Conservation (phyloP, 2,797 vertebrate species). For the Argyrosomus regius region DNA sequence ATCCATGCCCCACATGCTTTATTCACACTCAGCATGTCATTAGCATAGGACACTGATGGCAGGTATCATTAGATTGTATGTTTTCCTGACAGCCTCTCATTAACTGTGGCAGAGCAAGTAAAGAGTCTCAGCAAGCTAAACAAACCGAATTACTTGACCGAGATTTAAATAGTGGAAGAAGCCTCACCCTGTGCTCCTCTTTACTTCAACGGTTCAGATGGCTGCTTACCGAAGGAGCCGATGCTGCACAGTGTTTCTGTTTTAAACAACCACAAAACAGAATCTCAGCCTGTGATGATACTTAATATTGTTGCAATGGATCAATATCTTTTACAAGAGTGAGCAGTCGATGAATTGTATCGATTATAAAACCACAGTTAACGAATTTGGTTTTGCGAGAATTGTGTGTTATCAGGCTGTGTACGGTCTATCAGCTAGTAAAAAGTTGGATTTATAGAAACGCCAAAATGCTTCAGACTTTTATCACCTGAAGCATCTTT, state of each 20-base stretch:
- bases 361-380: slow-evolving; percentile 46
- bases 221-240: background rate
- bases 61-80: slow-evolving; percentile 47
- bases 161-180: slow-evolving; percentile 13
- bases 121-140: slow-evolving; percentile 15
- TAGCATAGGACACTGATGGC: slow-evolving; percentile 55
- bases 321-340: slow-evolving; percentile 35
- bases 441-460: slow-evolving; percentile 45
- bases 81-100: slow-evolving; percentile 55
- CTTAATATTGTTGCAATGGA: slow-evolving; percentile 37
- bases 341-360: slow-evolving; percentile 41
- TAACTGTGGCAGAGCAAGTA: slow-evolving; percentile 21
- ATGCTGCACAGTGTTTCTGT: background rate
- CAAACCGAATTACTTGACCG: slow-evolving; percentile 30
- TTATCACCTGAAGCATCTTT: background rate
- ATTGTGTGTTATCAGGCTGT: slow-evolving; percentile 17
- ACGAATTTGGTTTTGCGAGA: slow-evolving; percentile 33
- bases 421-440: slow-evolving; percentile 33
- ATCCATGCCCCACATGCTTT: slow-evolving; percentile 44
- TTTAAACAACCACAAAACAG: slow-evolving; percentile 34
- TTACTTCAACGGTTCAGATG: background rate
- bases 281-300: slow-evolving; percentile 23
- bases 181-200: background rate
- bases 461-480: slow-evolving; percentile 6
- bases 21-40: slow-evolving; percentile 60